Evolutionary conservation across 2,888 invertebrate genomes (phyloP).

Genomic region (Endomychus coccineus): DNA sequence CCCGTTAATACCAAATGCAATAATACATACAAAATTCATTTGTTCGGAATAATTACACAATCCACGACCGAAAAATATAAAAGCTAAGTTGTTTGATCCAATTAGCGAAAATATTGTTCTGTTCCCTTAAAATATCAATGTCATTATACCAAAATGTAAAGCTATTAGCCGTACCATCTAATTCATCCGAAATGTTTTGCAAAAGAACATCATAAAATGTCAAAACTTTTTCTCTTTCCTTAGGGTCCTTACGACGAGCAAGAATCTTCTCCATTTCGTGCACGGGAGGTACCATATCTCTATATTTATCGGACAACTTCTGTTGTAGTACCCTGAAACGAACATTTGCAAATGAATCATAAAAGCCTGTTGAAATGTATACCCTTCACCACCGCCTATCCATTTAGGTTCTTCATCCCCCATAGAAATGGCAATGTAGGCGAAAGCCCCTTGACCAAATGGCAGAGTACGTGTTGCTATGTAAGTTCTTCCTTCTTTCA

Average conservation of each 20-base stretch:
- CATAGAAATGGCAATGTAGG: slow-evolving; percentile 43
- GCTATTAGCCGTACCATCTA: slow-evolving; percentile 32
- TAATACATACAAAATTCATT: no score
- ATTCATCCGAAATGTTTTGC: slow-evolving; percentile 42
- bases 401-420: slow-evolving; percentile 39
- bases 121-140: no score
- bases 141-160: slow-evolving; percentile 7
- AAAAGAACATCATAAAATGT: slow-evolving; percentile 42
- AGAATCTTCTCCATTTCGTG: slow-evolving; percentile 41
- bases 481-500: slow-evolving; percentile 42
- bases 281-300: slow-evolving; percentile 33
- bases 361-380: no score
- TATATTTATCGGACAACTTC: slow-evolving; percentile 21
- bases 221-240: slow-evolving; percentile 38
- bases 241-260: slow-evolving; percentile 36
- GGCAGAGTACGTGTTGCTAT: slow-evolving; percentile 45
- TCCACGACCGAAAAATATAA: no score
- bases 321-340: slow-evolving; percentile 10
- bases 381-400: slow-evolving; percentile 37
- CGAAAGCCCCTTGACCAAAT: slow-evolving; percentile 43
- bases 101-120: no score
- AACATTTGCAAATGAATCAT: slow-evolving; percentile 4
- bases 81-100: no score
- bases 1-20: no score
- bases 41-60: no score